These are phyloP conservation scores for Panurus biarmicus DNA, from an alignment of 2,113 vertebrate genomes.

Conservation along the genomic window DNA sequence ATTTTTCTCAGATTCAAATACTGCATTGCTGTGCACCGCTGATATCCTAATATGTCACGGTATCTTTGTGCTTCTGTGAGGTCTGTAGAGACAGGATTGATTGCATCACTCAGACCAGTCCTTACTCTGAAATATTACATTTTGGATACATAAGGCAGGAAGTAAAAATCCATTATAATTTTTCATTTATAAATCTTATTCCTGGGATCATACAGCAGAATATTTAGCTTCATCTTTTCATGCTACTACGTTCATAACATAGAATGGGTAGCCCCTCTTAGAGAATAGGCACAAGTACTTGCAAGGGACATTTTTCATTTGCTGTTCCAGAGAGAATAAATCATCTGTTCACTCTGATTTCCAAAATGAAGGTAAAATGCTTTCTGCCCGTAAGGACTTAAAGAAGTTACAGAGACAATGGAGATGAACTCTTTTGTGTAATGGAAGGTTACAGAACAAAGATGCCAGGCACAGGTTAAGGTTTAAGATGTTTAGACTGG, in stretches of 20 bases:
- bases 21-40: neutral
- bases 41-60: neutral
- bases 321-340: neutral
- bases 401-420: neutral
- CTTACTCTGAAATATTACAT: neutral
- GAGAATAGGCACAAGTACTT: neutral
- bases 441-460: neutral
- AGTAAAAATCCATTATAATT: neutral
- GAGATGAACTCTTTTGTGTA: neutral
- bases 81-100: neutral
- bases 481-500: neutral
- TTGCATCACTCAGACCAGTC: neutral
- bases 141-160: neutral
- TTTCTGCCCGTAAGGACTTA: neutral
- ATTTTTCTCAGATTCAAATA: neutral
- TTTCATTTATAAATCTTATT: neutral
- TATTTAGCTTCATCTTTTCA: neutral
- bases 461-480: neutral
- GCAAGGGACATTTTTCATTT: neutral
- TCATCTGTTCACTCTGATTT: neutral
- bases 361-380: neutral
- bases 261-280: neutral
- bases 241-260: neutral
- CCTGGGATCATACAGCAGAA: neutral
- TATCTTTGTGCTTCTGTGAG: neutral